Evolutionary conservation across 2,888 invertebrate species (phyloP).

Genomic region (Ichneumon xanthorius): DNA sequence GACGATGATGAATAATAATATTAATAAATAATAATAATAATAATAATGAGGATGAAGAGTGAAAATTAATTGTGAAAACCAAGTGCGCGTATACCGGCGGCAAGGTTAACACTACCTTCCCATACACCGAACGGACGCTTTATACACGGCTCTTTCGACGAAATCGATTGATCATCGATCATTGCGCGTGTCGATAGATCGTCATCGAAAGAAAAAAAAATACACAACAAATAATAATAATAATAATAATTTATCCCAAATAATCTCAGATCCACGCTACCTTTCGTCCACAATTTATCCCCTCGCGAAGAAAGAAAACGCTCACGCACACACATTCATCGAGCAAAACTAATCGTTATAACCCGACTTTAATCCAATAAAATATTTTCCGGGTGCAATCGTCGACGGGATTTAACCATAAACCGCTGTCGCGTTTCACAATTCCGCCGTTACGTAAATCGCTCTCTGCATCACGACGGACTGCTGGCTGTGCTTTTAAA

Average conservation of each 20-base stretch:
- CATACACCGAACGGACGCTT: slow-evolving; percentile 41
- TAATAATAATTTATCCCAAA: background rate
- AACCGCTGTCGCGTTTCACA: slow-evolving; percentile 41
- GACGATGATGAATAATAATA: slow-evolving; percentile 31
- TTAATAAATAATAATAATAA: slow-evolving; percentile 20
- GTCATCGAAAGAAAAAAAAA: slow-evolving; percentile 33
- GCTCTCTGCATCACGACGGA: slow-evolving; percentile 19
- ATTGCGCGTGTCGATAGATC: slow-evolving; percentile 39
- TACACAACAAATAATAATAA: background rate
- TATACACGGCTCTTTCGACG: slow-evolving; percentile 35
- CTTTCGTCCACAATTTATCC: slow-evolving; percentile 68
- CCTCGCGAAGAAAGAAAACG: slow-evolving; percentile 13
- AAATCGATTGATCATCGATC: slow-evolving; percentile 60
- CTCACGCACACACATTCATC: slow-evolving; percentile 1
- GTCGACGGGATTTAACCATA: slow-evolving; percentile 32
- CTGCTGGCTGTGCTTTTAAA: slow-evolving; percentile 49
- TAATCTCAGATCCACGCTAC: slow-evolving; percentile 68
- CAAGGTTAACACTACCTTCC: slow-evolving; percentile 28
- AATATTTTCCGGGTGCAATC: slow-evolving; percentile 42
- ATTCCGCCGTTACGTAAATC: slow-evolving; percentile 6
- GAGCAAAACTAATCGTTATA: slow-evolving; percentile 26
- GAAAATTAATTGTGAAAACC: slow-evolving; percentile 31
- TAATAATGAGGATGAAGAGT: slow-evolving; percentile 38
- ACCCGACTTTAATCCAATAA: slow-evolving; percentile 39
- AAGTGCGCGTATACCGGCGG: slow-evolving; percentile 44